Conservation (phyloP, 2,888 invertebrate genomes). For the Caenorhabditis sp. region DNA sequence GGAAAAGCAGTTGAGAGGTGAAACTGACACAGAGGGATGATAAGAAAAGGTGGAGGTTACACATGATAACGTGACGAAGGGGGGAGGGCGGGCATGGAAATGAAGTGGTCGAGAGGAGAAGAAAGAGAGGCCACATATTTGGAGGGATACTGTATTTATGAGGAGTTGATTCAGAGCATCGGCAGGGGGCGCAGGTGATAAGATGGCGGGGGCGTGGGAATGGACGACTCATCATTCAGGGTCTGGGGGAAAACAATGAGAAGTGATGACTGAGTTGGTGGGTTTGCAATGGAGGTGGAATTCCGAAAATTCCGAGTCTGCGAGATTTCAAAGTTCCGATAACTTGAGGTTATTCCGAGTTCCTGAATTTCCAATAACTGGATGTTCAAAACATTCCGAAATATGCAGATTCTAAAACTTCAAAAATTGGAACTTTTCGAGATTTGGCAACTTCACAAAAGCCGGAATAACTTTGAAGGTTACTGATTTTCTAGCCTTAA, state of each 20-base stretch:
- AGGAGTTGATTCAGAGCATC: background rate
- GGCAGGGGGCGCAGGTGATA: constrained; percentile 24
- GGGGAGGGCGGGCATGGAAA: constrained; percentile 20
- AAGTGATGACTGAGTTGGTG: background rate
- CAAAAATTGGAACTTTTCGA: no score
- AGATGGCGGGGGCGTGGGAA: constrained; percentile 10
- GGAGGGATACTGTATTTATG: constrained; percentile 24
- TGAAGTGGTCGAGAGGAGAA: constrained; percentile 19
- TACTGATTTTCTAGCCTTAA: no score
- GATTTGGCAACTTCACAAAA: no score
- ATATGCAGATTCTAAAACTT: no score
- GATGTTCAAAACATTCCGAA: no score
- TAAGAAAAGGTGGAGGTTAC: constrained; percentile 49
- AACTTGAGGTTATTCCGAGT: no score
- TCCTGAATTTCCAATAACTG: no score
- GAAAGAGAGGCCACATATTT: constrained; percentile 45
- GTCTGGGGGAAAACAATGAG: background rate
- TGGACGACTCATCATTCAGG: constrained; percentile 41
- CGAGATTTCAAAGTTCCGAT: no score
- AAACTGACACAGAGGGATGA: constrained; percentile 24
- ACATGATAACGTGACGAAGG: constrained; percentile 44
- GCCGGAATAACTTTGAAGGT: no score
- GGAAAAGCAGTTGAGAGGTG: constrained; percentile 39
- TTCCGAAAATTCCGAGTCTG: no score
- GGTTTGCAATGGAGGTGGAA: no score